These are phyloP conservation scores for Arizona elegans DNA, from an alignment of 2,113 vertebrate species.

Conservation along the genomic window DNA sequence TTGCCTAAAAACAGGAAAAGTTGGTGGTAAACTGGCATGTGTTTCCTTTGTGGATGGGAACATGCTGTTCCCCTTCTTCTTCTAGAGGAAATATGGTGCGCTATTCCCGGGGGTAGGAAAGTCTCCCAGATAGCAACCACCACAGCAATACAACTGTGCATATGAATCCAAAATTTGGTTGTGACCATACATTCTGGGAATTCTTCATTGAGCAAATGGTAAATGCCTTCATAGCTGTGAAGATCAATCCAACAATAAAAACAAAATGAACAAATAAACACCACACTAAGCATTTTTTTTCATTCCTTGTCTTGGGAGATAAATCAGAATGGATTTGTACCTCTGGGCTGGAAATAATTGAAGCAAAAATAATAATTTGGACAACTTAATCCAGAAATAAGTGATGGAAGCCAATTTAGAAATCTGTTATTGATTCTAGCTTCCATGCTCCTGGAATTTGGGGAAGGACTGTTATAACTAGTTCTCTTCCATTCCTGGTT, in stretches of 20 bases:
- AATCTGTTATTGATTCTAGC: not conserved
- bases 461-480: not conserved
- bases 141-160: not conserved
- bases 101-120: not conserved
- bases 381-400: not conserved
- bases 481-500: not conserved
- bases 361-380: not conserved
- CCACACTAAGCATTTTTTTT: not conserved
- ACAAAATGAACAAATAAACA: not conserved
- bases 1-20: not conserved
- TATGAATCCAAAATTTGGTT: not conserved
- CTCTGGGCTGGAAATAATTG: not conserved
- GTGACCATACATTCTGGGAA: not conserved
- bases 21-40: not conserved
- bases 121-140: not conserved
- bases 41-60: not conserved
- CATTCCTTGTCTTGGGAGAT: not conserved
- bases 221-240: not conserved
- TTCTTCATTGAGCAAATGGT: not conserved
- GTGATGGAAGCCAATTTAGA: not conserved
- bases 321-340: not conserved
- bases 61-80: not conserved
- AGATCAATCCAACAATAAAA: not conserved
- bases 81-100: not conserved
- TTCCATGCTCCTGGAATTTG: not conserved